Percentiles rank a stretch among this genome's conserved stretches.
Conservation (phyloP, 2,113 vertebrate genomes). For the Eublepharis macularius region DNA sequence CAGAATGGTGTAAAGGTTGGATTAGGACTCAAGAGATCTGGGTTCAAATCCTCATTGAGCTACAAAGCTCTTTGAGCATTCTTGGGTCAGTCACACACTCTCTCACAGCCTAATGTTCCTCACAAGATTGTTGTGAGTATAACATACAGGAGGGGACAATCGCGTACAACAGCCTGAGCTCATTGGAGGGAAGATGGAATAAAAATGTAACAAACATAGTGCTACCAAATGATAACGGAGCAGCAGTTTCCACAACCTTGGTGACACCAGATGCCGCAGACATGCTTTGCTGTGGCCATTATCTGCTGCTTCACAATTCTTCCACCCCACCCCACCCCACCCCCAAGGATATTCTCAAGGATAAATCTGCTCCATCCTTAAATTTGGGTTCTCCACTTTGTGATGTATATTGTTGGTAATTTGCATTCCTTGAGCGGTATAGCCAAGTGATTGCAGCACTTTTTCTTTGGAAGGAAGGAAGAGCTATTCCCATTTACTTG, state of each 20-base stretch:
- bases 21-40: too few relatives aligned
- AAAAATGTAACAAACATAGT: not conserved
- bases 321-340: not conserved
- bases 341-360: not conserved
- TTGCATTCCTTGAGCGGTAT: not conserved
- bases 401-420: not conserved
- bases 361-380: not conserved
- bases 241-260: not conserved
- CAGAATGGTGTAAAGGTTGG: too few relatives aligned
- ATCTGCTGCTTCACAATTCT: not conserved
- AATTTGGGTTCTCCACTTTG: not conserved
- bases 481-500: not conserved
- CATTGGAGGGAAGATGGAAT: too few relatives aligned
- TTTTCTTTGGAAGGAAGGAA: fast-evolving
- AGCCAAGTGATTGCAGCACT: not conserved
- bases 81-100: too few relatives aligned
- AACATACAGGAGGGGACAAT: too few relatives aligned
- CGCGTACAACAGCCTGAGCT: too few relatives aligned
- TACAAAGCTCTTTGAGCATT: too few relatives aligned
- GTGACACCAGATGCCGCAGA: not conserved
- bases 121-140: too few relatives aligned
- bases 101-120: too few relatives aligned
- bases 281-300: not conserved
- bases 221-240: not conserved
- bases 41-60: too few relatives aligned